Evolutionary conservation across 2,888 invertebrate species (phyloP).

Genomic region (Elysia crispata): DNA sequence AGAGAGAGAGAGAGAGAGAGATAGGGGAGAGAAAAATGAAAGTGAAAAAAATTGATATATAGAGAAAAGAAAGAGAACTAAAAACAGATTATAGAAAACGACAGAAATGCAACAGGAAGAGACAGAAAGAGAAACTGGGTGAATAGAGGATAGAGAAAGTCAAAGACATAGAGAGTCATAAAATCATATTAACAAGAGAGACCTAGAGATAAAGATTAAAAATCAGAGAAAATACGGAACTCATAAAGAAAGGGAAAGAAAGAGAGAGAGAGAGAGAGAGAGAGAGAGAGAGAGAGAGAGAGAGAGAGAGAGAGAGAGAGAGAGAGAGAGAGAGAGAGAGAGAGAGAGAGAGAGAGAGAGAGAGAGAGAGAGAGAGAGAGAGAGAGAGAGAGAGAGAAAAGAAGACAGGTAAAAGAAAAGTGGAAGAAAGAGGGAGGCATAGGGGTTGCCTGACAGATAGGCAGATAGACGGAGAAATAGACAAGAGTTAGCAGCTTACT

Average conservation of each 20-base stretch:
- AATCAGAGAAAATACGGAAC: not conserved
- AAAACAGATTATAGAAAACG: not conserved
- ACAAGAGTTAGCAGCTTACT: too few relatives aligned
- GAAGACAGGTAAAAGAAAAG: not conserved
- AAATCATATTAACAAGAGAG: not conserved
- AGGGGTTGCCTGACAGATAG: conserved; percentile 1
- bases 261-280: conserved; percentile 23
- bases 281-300: conserved; percentile 6
- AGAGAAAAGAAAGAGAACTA: not conserved
- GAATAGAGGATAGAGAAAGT: conserved; percentile 1
- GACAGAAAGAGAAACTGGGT: too few relatives aligned
- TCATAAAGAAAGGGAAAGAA: not conserved
- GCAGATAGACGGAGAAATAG: conserved; percentile 20
- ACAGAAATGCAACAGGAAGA: not conserved
- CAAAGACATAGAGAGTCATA: not conserved
- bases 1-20: conserved; percentile 12
- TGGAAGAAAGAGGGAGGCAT: not conserved
- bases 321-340: not conserved
- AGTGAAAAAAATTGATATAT: conserved; percentile 1
- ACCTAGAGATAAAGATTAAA: not conserved
- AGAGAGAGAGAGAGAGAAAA: conserved; percentile 5
- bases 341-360: conserved; percentile 25
- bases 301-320: not conserved
- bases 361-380: conserved; percentile 12
- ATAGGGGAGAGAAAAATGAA: not conserved